phyloP scores from a whole-genome alignment of 2,797 vertebrate species.

The Notolepis coatsorum region DNA sequence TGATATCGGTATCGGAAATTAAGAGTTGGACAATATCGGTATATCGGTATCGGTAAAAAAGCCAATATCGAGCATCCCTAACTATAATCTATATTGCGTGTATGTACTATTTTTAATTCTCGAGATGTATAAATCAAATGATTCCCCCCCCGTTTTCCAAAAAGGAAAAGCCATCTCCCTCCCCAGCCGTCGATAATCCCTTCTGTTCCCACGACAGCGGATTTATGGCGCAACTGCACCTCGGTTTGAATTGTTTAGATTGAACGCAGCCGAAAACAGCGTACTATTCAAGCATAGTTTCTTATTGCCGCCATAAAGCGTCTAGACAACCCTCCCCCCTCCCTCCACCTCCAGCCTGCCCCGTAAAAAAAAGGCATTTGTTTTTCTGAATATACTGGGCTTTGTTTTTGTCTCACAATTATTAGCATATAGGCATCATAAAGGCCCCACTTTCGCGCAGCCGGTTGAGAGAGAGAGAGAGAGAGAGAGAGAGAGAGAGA shows the following conservation, averaged over 20 bases:
- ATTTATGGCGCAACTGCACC: slow-evolving; percentile 67
- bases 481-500: no score
- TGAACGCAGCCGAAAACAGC: slow-evolving; percentile 90
- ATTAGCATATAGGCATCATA: slow-evolving; percentile 62
- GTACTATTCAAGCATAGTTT: slow-evolving; percentile 92
- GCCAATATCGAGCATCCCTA: no score
- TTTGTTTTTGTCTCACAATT: slow-evolving; percentile 71
- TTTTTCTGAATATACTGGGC: slow-evolving; percentile 80
- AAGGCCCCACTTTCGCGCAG: slow-evolving; percentile 22
- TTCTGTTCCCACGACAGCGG: slow-evolving; percentile 58
- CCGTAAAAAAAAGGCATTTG: slow-evolving; percentile 73
- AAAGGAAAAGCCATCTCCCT: background rate
- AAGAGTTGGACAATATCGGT: no score
- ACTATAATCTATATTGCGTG: no score
- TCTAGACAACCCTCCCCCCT: slow-evolving; percentile 97
- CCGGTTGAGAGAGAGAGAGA: background rate
- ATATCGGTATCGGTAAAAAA: no score
- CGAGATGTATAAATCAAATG: background rate
- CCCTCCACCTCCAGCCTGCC: slow-evolving; percentile 71
- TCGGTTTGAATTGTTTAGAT: slow-evolving; percentile 86
- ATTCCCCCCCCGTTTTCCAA: background rate
- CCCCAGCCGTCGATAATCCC: slow-evolving; percentile 27
- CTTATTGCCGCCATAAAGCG: slow-evolving; percentile 99
- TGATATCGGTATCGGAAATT: no score
- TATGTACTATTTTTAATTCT: background rate